Evolutionary conservation across 2,797 vertebrate species (phyloP).

Genomic region (Nasua narica): DNA sequence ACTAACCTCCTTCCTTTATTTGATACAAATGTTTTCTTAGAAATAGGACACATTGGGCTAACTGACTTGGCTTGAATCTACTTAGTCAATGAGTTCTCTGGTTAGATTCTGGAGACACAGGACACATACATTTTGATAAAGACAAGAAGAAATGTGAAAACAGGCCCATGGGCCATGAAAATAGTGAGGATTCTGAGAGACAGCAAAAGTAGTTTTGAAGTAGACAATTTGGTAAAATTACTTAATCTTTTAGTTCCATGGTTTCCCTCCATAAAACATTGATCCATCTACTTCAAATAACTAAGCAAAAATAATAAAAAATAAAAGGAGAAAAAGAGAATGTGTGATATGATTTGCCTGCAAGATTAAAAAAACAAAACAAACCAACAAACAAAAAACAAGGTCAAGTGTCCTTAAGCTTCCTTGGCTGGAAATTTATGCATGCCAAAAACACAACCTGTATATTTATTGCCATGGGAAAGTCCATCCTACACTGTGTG

Average conservation of each 20-base stretch:
- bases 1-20: neutral
- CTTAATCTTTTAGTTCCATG: neutral
- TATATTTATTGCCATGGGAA: neutral
- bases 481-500: neutral
- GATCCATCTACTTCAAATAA: neutral
- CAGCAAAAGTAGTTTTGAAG: neutral
- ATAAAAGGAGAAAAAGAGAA: neutral
- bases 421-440: neutral
- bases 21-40: neutral
- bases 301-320: neutral
- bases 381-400: neutral
- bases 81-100: neutral
- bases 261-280: neutral
- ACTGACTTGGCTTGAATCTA: neutral
- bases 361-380: neutral
- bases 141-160: neutral
- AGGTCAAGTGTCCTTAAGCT: neutral
- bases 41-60: neutral
- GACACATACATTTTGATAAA: neutral
- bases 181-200: neutral
- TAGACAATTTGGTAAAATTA: neutral
- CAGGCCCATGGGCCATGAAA: accelerated
- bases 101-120: neutral
- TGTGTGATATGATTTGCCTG: neutral
- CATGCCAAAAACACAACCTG: neutral